Conservation (phyloP, 1,140 invertebrate species). For the Geopemphigus sp. region DNA sequence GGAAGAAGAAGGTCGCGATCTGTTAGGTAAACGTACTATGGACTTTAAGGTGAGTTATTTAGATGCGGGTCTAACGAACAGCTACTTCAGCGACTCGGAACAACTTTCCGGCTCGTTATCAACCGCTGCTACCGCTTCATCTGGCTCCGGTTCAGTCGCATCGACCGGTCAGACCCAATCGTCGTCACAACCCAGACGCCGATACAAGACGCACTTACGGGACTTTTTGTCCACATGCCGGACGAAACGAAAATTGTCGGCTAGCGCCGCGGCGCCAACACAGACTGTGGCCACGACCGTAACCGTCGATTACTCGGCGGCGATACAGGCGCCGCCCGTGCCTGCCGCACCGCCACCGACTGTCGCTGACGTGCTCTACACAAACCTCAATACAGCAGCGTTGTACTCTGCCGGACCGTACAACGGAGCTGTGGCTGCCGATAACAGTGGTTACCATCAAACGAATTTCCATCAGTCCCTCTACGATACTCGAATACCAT, state of each 20-base stretch:
- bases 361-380: slow-evolving; percentile 55
- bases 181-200: slow-evolving; percentile 69
- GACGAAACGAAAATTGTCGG: slow-evolving; percentile 78
- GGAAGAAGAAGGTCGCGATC: slow-evolving; percentile 95
- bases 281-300: slow-evolving; percentile 59
- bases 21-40: slow-evolving; percentile 94
- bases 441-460: slow-evolving; percentile 62
- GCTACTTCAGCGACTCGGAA: slow-evolving; percentile 83
- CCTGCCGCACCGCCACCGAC: slow-evolving; percentile 60
- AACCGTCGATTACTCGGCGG: slow-evolving; percentile 79
- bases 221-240: slow-evolving; percentile 90
- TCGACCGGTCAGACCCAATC: slow-evolving; percentile 56
- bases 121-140: slow-evolving; percentile 50
- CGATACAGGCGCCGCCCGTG: slow-evolving; percentile 70
- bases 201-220: slow-evolving; percentile 88
- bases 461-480: slow-evolving; percentile 58
- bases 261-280: slow-evolving; percentile 59
- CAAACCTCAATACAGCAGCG: slow-evolving; percentile 29
- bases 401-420: slow-evolving; percentile 20
- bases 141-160: slow-evolving; percentile 29
- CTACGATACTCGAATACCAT: slow-evolving; percentile 69
- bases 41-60: slow-evolving; percentile 98
- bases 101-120: slow-evolving; percentile 67
- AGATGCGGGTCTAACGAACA: slow-evolving; percentile 84
- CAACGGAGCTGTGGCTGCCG: slow-evolving; percentile 56